A percentile compares a stretch with the other conserved stretches of the same genome.
Evolutionary conservation across 2,113 vertebrate genomes (phyloP).

Genomic region (Neodontobutis hainanensis): DNA sequence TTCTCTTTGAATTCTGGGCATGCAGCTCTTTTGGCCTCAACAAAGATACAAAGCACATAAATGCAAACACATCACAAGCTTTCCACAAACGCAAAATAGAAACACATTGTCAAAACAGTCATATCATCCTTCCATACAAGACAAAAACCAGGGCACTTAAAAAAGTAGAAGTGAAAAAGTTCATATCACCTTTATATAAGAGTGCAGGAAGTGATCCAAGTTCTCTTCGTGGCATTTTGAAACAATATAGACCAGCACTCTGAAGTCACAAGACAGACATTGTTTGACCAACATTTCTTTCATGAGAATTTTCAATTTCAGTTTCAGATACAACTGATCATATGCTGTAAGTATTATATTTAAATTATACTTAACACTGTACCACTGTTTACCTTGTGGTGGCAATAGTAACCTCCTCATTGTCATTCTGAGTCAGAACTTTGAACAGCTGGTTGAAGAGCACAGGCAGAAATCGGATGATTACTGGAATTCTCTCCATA

Average conservation of each 20-base stretch:
- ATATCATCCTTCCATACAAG: slow-evolving; percentile 26
- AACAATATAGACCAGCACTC: slow-evolving; percentile 91
- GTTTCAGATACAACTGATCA: too few relatives aligned
- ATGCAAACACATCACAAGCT: slow-evolving; percentile 8
- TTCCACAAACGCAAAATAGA: neutral
- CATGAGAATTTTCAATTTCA: too few relatives aligned
- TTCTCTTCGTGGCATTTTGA: slow-evolving; percentile 95
- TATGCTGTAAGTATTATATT: neutral
- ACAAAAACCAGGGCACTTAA: slow-evolving; percentile 14
- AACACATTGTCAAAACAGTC: slow-evolving; percentile 11
- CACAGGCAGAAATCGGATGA: slow-evolving; percentile 94
- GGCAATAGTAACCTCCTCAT: slow-evolving; percentile 87
- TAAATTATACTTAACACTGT: neutral
- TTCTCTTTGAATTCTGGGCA: slow-evolving; percentile 46
- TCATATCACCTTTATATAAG: slow-evolving; percentile 88
- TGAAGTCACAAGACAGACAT: slow-evolving; percentile 61
- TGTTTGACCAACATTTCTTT: too few relatives aligned
- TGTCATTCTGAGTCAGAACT: slow-evolving; percentile 89
- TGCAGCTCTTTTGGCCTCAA: slow-evolving; percentile 34
- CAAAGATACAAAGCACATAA: slow-evolving; percentile 13
- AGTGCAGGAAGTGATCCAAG: slow-evolving; percentile 87
- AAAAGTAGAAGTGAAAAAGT: slow-evolving; percentile 1
- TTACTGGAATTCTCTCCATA: slow-evolving; percentile 93
- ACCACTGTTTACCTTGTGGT: slow-evolving; percentile 86
- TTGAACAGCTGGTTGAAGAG: slow-evolving; percentile 96